Evolutionary conservation across 2,888 invertebrate genomes (phyloP).

Genomic region (Ryuthela nishihirai): DNA sequence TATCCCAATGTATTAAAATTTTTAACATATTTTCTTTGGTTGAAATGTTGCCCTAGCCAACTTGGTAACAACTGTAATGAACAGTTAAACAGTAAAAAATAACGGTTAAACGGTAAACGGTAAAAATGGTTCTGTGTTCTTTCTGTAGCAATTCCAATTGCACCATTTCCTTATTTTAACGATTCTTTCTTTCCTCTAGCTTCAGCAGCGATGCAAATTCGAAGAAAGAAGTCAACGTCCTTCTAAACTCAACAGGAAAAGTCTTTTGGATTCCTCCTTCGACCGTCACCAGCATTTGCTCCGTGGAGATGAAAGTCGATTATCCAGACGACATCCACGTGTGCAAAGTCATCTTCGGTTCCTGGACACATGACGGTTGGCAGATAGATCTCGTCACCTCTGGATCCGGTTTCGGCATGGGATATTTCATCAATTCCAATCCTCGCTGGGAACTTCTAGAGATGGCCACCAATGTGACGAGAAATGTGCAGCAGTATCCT

Average conservation of each 20-base stretch:
- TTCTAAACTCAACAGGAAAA: not conserved
- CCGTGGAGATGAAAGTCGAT: not conserved
- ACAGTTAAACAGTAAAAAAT: no score
- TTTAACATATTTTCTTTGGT: no score
- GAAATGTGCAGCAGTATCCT: slow-evolving; percentile 17
- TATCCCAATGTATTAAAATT: no score
- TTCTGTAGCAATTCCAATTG: no score
- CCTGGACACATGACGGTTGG: slow-evolving; percentile 32
- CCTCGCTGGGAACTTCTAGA: slow-evolving; percentile 19
- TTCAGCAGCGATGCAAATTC: slow-evolving; percentile 19
- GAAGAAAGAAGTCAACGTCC: slow-evolving; percentile 6
- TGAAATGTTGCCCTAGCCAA: no score
- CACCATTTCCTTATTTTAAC: no score
- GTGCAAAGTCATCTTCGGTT: slow-evolving; percentile 8
- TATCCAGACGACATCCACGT: slow-evolving; percentile 7
- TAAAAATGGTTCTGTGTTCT: no score
- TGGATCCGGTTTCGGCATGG: slow-evolving; percentile 1
- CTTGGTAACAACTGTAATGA: no score
- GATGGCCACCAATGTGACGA: not conserved
- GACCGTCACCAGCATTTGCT: slow-evolving; percentile 10
- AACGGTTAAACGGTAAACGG: no score
- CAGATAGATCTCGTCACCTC: slow-evolving; percentile 7
- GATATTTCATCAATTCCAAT: slow-evolving; percentile 13
- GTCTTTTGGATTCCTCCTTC: slow-evolving; percentile 18
- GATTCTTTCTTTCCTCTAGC: not conserved